Percentiles rank a stretch among this genome's conserved stretches.
These are phyloP conservation scores for Lycocerus yunnanus DNA, from an alignment of 2,888 invertebrate species.

Conservation along the genomic window DNA sequence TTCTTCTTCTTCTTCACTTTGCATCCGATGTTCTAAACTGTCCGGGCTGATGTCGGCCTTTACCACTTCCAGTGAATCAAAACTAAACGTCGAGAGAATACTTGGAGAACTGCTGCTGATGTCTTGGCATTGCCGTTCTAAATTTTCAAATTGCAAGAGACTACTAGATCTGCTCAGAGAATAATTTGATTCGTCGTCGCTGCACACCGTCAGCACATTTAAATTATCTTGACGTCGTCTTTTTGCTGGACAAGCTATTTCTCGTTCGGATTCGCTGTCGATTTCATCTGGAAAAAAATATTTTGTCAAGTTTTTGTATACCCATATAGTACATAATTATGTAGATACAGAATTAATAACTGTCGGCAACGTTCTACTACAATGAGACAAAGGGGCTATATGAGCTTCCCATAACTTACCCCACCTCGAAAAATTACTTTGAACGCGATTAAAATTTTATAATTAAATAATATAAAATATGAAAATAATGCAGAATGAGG, in stretches of 20 bases:
- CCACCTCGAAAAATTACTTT: not conserved
- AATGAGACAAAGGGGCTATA: too few species aligned
- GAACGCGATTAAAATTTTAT: not conserved
- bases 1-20: conserved; percentile 31
- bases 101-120: conserved; percentile 56
- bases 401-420: too few species aligned
- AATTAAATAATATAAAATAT: not conserved
- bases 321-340: too few species aligned
- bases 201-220: conserved; percentile 36
- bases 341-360: too few species aligned
- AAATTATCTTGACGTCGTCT: conserved; percentile 66
- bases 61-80: conserved; percentile 59
- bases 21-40: conserved; percentile 54
- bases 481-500: not conserved
- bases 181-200: conserved; percentile 57
- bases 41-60: conserved; percentile 57
- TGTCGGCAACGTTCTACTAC: not conserved
- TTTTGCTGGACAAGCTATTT: conserved; percentile 76
- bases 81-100: conserved; percentile 59
- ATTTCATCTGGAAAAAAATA: conserved; percentile 56
- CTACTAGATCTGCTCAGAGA: conserved; percentile 80
- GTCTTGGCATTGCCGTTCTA: conserved; percentile 71
- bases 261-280: conserved; percentile 73
- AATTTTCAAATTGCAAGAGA: conserved; percentile 81
- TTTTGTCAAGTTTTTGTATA: not conserved